These are phyloP conservation scores for Telmatherina bonti DNA, from an alignment of 2,797 vertebrate genomes.

Conservation along the genomic window DNA sequence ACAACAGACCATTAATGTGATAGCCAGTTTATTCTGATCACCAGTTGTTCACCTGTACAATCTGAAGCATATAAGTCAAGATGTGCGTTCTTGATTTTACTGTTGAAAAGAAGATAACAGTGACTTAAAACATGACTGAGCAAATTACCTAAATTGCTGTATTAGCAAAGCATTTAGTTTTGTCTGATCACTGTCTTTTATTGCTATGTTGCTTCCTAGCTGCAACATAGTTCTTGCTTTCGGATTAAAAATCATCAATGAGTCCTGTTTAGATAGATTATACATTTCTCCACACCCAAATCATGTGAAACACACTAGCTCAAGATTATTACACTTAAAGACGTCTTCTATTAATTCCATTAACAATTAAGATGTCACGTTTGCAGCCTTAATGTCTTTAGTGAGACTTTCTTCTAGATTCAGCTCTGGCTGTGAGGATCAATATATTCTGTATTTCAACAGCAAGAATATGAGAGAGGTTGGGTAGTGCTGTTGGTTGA, in stretches of 20 bases:
- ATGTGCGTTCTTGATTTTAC: no score
- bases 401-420: conserved; percentile 1
- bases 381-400: background rate
- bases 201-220: background rate
- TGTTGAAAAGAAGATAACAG: no score
- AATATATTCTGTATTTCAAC: conserved; percentile 24
- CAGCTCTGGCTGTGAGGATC: background rate
- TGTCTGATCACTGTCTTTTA: background rate
- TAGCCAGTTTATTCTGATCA: no score
- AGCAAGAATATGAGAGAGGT: conserved; percentile 1
- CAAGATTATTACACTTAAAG: background rate
- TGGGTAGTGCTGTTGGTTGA: conserved; percentile 5
- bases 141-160: background rate
- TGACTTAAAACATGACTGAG: no score
- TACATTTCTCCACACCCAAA: conserved; percentile 7
- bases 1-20: no score
- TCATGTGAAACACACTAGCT: background rate
- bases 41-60: no score
- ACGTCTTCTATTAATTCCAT: conserved; percentile 2
- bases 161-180: background rate
- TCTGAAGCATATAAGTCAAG: no score
- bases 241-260: background rate
- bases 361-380: conserved; percentile 17
- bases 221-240: conserved; percentile 6
- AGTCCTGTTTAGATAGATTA: background rate